Evolutionary conservation across 2,888 invertebrate genomes (phyloP), one percentile per base, ranked within the genome.

Genomic region (Diploptera punctata): DNA sequence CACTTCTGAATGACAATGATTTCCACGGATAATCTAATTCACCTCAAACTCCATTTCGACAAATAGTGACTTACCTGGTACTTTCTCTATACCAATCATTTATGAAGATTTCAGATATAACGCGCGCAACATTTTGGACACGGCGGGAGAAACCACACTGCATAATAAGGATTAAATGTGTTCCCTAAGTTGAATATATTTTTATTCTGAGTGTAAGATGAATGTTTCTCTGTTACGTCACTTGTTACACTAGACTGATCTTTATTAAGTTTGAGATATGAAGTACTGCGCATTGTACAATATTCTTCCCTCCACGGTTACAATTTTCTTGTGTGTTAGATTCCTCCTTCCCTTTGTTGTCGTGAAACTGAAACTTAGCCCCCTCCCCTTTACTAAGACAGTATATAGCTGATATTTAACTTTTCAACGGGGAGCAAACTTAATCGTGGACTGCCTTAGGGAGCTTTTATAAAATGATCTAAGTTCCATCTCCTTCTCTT

Each of bases 381-480:
- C 18, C 18, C 47, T 29, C n/a, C 47, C 67, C 44, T 38, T 29
- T 29, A 9, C 21, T 44, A 19, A 16, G 21, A 60, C 29, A 10
- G 24, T 47, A 65, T 60, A 61, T 62, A 62, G 61, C 24, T 68
- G 43, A 72, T 72, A 72, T 72, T 72, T 72, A 72, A 67, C 72
- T 72, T 72, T 72, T 72, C 72, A 72, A 68, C 68, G 61, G 26
- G 67, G 68, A 67, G 60, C 60, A 67, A 60, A 60, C 72, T 72
- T 72, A 72, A 67, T 72, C 72, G 54, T 68, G 68, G 60, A 72
- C 67, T 43, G 72, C 72, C 67, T 68, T 54, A 29, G 68, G 72
- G 72, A 60, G 68, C 72, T 68, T 71, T 72, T 68, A 72, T 61
- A 68, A 72, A 72, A 72, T 68, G 67, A 72, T 68, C 73, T 54